phyloP scores from a whole-genome alignment of 2,113 vertebrate genomes.

The Hyperopisus bebe region DNA sequence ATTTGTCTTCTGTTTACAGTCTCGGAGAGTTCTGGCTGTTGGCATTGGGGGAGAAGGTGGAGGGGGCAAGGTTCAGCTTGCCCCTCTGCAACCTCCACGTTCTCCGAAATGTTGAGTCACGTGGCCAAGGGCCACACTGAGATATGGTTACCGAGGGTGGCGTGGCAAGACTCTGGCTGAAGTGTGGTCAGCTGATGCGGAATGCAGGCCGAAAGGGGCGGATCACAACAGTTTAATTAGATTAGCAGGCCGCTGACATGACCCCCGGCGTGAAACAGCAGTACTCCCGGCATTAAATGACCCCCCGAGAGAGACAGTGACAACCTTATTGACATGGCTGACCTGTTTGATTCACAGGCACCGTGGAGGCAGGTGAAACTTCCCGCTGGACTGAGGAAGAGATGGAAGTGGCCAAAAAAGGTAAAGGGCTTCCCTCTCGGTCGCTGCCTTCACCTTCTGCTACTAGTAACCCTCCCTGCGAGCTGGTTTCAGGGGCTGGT shows the following conservation, averaged over 20 bases:
- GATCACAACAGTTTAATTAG: constrained; percentile 61
- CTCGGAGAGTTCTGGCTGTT: constrained; percentile 41
- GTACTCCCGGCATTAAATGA: not conserved
- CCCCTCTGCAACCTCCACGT: not conserved
- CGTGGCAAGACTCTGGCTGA: constrained; percentile 32
- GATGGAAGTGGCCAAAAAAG: constrained; percentile 99
- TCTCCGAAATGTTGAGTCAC: constrained; percentile 7
- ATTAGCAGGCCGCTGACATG: constrained; percentile 37
- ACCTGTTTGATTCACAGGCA: constrained; percentile 65
- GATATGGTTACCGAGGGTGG: constrained; percentile 19
- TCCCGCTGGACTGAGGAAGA: constrained; percentile 99
- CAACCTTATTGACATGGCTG: constrained; percentile 28
- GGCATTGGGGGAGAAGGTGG: not conserved
- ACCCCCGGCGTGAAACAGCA: not conserved
- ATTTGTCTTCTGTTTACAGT: constrained; percentile 63
- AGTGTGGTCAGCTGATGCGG: constrained; percentile 51
- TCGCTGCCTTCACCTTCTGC: not conserved
- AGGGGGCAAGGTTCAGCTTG: constrained; percentile 46
- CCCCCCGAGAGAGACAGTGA: not conserved
- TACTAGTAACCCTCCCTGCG: not conserved
- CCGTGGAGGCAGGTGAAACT: constrained; percentile 87
- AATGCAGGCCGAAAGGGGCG: constrained; percentile 46
- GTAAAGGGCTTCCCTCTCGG: constrained; percentile 52
- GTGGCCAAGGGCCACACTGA: not conserved
- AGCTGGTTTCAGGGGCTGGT: not conserved